Percentiles rank a stretch among this genome's conserved stretches.
Evolutionary conservation across 2,888 invertebrate species (phyloP).

Genomic region (Phaedon cochleariae): DNA sequence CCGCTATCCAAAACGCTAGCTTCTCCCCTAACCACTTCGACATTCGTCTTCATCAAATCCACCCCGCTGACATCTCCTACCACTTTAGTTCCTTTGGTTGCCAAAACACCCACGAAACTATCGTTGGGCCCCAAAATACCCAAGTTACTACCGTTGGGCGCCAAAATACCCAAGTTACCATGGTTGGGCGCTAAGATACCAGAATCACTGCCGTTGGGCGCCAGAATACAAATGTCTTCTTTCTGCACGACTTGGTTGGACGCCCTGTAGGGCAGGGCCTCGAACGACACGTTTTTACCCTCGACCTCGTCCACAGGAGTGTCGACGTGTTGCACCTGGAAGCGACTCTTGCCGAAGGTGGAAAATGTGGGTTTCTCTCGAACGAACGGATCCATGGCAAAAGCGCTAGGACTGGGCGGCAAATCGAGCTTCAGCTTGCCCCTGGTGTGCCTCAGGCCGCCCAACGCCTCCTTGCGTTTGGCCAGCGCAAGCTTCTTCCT

Average conservation of each 20-base stretch:
- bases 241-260: slow-evolving; percentile 12
- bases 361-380: slow-evolving; percentile 67
- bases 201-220: background rate
- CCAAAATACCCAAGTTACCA: no score
- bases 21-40: slow-evolving; percentile 62
- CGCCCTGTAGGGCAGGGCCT: slow-evolving; percentile 60
- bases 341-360: slow-evolving; percentile 68
- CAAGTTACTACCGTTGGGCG: no score
- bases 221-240: background rate
- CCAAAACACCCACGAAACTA: no score
- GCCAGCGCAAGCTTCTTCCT: slow-evolving; percentile 44
- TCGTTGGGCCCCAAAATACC: no score
- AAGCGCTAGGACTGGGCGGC: slow-evolving; percentile 66
- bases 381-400: slow-evolving; percentile 60
- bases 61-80: no score
- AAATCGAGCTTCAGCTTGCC: slow-evolving; percentile 77
- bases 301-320: slow-evolving; percentile 54
- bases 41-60: slow-evolving; percentile 37
- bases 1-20: slow-evolving; percentile 71
- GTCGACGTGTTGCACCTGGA: slow-evolving; percentile 61
- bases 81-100: no score
- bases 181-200: no score
- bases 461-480: slow-evolving; percentile 60
- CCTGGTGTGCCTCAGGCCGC: slow-evolving; percentile 77
- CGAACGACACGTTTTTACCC: slow-evolving; percentile 59